Percentiles rank a stretch among this genome's conserved stretches.
These are phyloP conservation scores for Parthenolecanium corni DNA, from an alignment of 2,888 invertebrate species.

Conservation along the genomic window DNA sequence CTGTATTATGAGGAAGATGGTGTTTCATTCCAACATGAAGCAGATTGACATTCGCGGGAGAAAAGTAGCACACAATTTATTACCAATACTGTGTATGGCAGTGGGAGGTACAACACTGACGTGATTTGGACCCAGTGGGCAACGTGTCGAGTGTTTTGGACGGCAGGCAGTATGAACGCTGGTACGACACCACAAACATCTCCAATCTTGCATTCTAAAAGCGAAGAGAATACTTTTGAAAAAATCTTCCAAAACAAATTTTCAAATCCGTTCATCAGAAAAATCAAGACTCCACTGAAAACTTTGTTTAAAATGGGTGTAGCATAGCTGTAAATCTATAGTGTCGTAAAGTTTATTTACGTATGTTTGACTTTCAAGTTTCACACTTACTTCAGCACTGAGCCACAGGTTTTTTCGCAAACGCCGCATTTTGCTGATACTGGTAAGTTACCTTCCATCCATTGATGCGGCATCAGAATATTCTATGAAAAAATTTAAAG, in stretches of 20 bases:
- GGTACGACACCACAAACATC: conserved; percentile 90
- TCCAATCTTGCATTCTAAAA: conserved; percentile 78
- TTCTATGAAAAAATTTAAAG: conserved; percentile 28
- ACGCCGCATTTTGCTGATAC: conserved; percentile 84
- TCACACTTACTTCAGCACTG: conserved; percentile 61
- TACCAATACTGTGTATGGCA: conserved; percentile 72
- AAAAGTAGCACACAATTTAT: conserved; percentile 29
- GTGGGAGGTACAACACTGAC: conserved; percentile 92
- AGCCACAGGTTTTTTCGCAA: conserved; percentile 94
- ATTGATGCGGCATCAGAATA: conserved; percentile 86
- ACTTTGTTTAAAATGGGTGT: too few relatives aligned
- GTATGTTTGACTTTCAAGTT: too few relatives aligned
- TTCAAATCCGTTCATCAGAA: too few relatives aligned
- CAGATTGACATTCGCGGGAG: neutral
- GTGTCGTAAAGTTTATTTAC: too few relatives aligned
- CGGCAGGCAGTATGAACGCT: conserved; percentile 87
- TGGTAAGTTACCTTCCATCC: conserved; percentile 94
- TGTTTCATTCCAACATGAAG: neutral
- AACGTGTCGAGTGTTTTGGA: conserved; percentile 62
- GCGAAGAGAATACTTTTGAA: neutral
- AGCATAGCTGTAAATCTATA: too few relatives aligned
- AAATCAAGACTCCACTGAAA: too few relatives aligned
- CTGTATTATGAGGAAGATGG: conserved; percentile 36
- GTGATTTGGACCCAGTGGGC: conserved; percentile 76
- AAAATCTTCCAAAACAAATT: too few relatives aligned